Conservation (phyloP, 2,888 invertebrate genomes). For the Prenolepis imparis region DNA sequence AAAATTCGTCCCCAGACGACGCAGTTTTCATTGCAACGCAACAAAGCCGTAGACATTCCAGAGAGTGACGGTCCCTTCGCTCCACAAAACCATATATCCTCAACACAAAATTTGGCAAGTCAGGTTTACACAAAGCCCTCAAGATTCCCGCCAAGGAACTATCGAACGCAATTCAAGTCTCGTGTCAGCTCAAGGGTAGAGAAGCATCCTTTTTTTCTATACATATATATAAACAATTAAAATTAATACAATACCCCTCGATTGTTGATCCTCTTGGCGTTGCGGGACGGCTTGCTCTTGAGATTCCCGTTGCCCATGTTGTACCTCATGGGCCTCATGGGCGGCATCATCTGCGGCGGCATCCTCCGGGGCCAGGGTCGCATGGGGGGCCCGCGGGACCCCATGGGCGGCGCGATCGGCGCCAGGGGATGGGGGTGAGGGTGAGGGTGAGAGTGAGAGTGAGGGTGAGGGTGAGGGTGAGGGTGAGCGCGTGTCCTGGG, state of each 20-base stretch:
- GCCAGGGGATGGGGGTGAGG: slow-evolving; percentile 61
- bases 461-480: slow-evolving; percentile 33
- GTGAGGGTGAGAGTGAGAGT: slow-evolving; percentile 33
- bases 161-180: neutral
- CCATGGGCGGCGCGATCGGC: slow-evolving; percentile 78
- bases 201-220: too few species aligned
- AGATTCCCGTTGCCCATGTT: slow-evolving; percentile 76
- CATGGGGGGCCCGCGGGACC: slow-evolving; percentile 74
- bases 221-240: too few species aligned
- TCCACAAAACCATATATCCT: neutral
- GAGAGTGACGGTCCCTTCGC: neutral
- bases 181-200: neutral
- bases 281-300: slow-evolving; percentile 79
- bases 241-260: slow-evolving; percentile 76
- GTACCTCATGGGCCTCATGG: slow-evolving; percentile 81
- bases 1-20: neutral
- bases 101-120: neutral
- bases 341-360: slow-evolving; percentile 70
- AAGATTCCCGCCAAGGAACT: neutral
- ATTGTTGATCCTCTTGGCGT: slow-evolving; percentile 80
- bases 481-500: slow-evolving; percentile 72
- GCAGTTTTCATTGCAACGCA: neutral
- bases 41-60: neutral
- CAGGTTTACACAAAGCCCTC: neutral
- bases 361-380: slow-evolving; percentile 78